Base-by-base conservation (phyloP, 2,888 invertebrate genomes). In the Cosmia trapezina region DNA sequence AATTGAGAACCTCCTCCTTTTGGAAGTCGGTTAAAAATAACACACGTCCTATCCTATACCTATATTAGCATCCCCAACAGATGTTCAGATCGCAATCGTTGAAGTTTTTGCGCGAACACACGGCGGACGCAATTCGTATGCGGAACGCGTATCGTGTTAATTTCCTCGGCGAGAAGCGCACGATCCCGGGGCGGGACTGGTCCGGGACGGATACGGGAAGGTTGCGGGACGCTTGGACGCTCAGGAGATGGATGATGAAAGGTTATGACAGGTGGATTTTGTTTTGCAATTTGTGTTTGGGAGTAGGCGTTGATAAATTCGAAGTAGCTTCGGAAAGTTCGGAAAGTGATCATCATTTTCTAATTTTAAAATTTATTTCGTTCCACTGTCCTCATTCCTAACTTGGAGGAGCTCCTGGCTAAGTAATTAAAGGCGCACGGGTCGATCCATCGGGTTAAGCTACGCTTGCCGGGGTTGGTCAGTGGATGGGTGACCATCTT, bases 171-270 rank as follows among this genome's bases (percentile, higher is more conserved):
- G 78, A 69, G 72, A 69, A 78, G 84, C 73, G 76, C 68, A 57
- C 83, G 77, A 59, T 60, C 69, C 54, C 65, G 78, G 70, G 60
- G 59, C 68, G 72, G 63, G 61, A 61, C 73, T 57, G 41, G 79
- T 71, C 89, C 89, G 90, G 90, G 70, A 65, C 65, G 57, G 64
- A 61, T 41, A 60, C 63, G 70, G 62, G 22, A 64, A 54, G 76
- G 75, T 49, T 28, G 22, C 62, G 78, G 45, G 70, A 79, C 89
- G 91, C 90, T 89, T 88, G 90, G 89, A 85, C 88, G 91, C 81
- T 63, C 83, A 43, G 67, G 80, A 89, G 90, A 93, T 89, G 85
- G 88, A 94, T 92, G 91, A 73, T 71, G 83, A 80, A 70, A 71
- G 72, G 73, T 76, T 69, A 64, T 84, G 84, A 83, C 84, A 86